Base-by-base conservation (phyloP, 2,888 invertebrate genomes). In the Drosophila helvetica region DNA sequence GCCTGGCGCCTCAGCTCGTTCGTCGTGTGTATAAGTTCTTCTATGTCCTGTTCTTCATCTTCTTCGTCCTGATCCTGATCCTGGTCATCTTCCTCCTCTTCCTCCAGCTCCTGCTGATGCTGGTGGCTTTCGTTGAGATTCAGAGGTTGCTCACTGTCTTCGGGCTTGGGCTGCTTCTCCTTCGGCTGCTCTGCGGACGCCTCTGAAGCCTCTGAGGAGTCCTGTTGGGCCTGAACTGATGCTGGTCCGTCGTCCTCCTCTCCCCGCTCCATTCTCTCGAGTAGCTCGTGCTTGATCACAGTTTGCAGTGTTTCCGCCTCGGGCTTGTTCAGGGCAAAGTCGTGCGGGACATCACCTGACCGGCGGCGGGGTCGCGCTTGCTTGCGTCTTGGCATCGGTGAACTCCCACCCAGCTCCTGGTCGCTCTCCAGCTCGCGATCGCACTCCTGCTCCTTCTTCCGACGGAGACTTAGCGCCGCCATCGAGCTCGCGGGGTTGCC, bases 361-460 rank as follows among this genome's bases (percentile, higher is more conserved):
- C 97, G 94, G 76, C 97, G 93, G 51, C 97, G 93, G 3, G 97
- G 97, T 54, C 97, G 93, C 8, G 97, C 97, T 92, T 97, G 97
- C 89, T 97, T 97, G 75, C 97, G 93, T 71, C 97, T 93, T 1
- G 97, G 96, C 92, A 96, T 94, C n/a, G 96, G 96, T 65, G 96
- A 96, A 60, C 95, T 94, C 80, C 96, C 79, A 1, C 81, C 80
- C 30, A 88, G 59, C 42, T 89, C 88, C 66, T 90, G 90, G 42
- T 89, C 87, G 42, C 86, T 53, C 80, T 89, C 89, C 71, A 92
- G 91, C 59, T 92, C 92, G 75, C 92, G 69, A 25, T 64, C 75
- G 22, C 79, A 73, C n/a, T 90, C 82, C 58, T 84, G 87, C 22
- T 90, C 88, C 12, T 89, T 82, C 48, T 90, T 89, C 1, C 91